Conservation (phyloP, 2,888 invertebrate species). For the Oeneis ivallda region DNA sequence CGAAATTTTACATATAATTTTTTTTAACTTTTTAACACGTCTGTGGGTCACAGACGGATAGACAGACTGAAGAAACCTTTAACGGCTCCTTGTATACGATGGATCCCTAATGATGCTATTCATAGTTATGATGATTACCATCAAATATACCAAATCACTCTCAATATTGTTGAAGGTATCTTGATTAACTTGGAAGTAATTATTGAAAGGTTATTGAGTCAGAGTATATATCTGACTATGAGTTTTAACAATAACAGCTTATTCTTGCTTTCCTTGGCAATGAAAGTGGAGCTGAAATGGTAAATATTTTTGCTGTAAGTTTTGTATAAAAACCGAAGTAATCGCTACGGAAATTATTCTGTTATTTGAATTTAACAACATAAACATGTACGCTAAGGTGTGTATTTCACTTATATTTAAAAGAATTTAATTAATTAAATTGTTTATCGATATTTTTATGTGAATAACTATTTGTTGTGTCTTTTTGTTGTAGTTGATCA, state of each 20-base stretch:
- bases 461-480: background rate
- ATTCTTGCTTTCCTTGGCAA: slow-evolving; percentile 67
- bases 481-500: slow-evolving; percentile 66
- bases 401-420: slow-evolving; percentile 42
- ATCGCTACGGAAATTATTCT: slow-evolving; percentile 71
- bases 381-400: slow-evolving; percentile 80
- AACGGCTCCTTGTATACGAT: no score
- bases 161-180: background rate
- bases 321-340: slow-evolving; percentile 75
- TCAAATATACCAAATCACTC: no score
- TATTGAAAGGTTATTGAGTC: slow-evolving; percentile 24
- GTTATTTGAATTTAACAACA: slow-evolving; percentile 70
- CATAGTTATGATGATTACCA: no score
- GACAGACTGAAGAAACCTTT: no score
- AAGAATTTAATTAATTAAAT: slow-evolving; percentile 6
- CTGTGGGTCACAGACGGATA: no score
- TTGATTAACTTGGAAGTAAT: slow-evolving; percentile 18
- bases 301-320: slow-evolving; percentile 49
- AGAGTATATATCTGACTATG: slow-evolving; percentile 15
- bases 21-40: no score
- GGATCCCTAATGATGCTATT: no score
- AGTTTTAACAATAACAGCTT: slow-evolving; percentile 45
- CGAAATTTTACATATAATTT: no score
- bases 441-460: background rate
- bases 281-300: slow-evolving; percentile 70